Conservation (phyloP, 2,113 vertebrate species). For the Leucosticte australis region DNA sequence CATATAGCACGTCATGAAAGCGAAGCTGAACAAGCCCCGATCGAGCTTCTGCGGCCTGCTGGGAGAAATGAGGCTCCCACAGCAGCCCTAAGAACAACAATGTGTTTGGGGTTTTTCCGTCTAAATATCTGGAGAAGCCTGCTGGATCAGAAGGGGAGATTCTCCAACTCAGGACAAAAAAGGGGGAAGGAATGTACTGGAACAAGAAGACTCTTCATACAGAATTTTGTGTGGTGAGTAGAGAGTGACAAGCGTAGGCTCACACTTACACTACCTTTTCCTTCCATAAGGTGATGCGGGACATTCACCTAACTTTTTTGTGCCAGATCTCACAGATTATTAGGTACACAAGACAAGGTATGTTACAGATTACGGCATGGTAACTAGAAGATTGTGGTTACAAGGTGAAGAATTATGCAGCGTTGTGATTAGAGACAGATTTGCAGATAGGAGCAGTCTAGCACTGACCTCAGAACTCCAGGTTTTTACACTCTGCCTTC, state of each 20-base stretch:
- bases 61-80: neutral
- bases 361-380: rapidly evolving
- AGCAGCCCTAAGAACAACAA: neutral
- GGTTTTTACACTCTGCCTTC: neutral
- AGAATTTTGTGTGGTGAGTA: neutral
- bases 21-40: rapidly evolving
- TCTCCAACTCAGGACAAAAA: neutral
- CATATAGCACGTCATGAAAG: rapidly evolving
- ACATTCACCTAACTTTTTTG: rapidly evolving
- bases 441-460: neutral
- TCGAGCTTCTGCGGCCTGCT: neutral
- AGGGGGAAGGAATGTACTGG: neutral
- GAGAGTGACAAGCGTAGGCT: neutral
- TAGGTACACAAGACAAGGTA: neutral
- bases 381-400: rapidly evolving
- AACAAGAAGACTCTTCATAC: neutral
- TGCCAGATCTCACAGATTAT: neutral
- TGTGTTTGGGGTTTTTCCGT: rapidly evolving
- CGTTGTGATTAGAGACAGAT: neutral
- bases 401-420: neutral
- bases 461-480: neutral
- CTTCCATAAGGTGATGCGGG: neutral
- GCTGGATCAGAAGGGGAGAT: neutral
- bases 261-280: neutral
- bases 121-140: neutral